phyloP scores from a whole-genome alignment of 2,888 invertebrate genomes.

The Steinernema carpocapsae region DNA sequence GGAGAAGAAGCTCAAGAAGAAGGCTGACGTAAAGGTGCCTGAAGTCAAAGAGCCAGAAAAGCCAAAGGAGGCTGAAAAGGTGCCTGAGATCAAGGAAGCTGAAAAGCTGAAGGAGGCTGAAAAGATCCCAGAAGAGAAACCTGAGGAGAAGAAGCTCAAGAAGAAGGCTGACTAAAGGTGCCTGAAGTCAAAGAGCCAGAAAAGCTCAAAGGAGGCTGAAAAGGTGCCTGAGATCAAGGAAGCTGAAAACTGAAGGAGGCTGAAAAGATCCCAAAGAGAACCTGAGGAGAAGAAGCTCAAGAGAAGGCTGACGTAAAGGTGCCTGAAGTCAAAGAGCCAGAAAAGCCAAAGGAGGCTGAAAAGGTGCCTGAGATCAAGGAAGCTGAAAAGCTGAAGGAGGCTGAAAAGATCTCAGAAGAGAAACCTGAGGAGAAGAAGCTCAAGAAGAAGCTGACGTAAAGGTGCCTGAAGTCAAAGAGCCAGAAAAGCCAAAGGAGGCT shows the following conservation, averaged over 20 bases:
- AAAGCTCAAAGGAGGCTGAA: not conserved
- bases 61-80: no score
- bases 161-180: no score
- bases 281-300: not conserved
- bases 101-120: no score
- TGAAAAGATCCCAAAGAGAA: not conserved
- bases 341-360: not conserved
- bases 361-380: not conserved
- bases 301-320: not conserved
- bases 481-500: not conserved
- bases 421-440: conserved; percentile 13
- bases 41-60: no score
- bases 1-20: no score
- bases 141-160: no score
- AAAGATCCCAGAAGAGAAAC: no score
- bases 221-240: not conserved
- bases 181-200: no score
- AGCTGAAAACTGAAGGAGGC: not conserved
- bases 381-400: not conserved
- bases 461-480: not conserved
- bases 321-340: not conserved
- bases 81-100: no score
- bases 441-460: not conserved
- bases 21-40: no score
- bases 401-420: not conserved